Percentiles rank a stretch among this genome's conserved stretches.
These are phyloP conservation scores for Dendroctonus valens DNA, from an alignment of 1,140 invertebrate species.

Conservation along the genomic window DNA sequence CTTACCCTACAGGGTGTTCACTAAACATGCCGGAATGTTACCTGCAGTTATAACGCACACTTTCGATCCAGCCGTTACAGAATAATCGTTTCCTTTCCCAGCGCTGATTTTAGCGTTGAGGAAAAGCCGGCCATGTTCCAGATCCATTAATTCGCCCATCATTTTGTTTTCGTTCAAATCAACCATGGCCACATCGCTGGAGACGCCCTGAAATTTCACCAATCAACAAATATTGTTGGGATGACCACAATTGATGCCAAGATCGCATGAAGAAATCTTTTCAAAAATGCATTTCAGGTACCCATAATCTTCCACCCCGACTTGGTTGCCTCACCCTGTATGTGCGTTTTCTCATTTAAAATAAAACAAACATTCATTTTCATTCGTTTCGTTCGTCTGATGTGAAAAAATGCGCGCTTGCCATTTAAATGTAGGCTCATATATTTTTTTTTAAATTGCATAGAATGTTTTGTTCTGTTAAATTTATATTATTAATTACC, in stretches of 20 bases:
- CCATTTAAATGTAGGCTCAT: too few relatives aligned
- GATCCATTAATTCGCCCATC: slow-evolving; percentile 79
- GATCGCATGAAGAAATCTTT: too few relatives aligned
- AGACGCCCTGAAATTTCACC: slow-evolving; percentile 61
- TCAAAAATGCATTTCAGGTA: too few relatives aligned
- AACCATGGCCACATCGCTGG: slow-evolving; percentile 76
- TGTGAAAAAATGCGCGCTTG: too few relatives aligned
- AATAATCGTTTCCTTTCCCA: slow-evolving; percentile 69
- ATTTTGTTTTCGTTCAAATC: slow-evolving; percentile 80
- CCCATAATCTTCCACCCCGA: too few relatives aligned
- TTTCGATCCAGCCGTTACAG: slow-evolving; percentile 72
- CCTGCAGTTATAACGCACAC: slow-evolving; percentile 81
- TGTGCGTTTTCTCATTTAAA: too few relatives aligned
- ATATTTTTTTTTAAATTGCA: too few relatives aligned
- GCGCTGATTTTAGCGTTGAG: slow-evolving; percentile 73
- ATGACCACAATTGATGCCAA: too few relatives aligned
- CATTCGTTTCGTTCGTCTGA: too few relatives aligned
- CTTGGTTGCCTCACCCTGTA: too few relatives aligned
- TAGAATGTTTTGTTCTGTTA: too few relatives aligned
- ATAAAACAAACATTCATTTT: too few relatives aligned
- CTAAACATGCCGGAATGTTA: background rate
- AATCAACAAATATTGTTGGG: background rate
- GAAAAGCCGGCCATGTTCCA: slow-evolving; percentile 61
- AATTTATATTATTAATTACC: slow-evolving; percentile 52
- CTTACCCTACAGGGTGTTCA: background rate